Percentiles rank a stretch among this genome's conserved stretches.
Conservation (phyloP, 1,140 invertebrate species). For the Leptopilina boulardi region DNA sequence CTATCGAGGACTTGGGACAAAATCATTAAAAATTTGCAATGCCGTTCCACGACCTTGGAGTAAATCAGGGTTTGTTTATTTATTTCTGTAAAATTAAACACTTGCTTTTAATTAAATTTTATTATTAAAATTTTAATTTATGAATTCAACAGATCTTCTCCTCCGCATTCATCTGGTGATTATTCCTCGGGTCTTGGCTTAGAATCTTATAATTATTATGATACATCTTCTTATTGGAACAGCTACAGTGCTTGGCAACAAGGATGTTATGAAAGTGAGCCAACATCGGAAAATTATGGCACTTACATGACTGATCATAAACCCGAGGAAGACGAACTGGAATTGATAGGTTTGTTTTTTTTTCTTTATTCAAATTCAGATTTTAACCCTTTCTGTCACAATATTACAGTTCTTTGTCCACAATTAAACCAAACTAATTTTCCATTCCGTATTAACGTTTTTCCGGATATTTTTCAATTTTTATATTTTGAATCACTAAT, state of each 20-base stretch:
- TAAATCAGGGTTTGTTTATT: constrained; percentile 68
- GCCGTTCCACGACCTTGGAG: constrained; percentile 88
- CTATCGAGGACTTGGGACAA: constrained; percentile 87
- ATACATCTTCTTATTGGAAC: constrained; percentile 74
- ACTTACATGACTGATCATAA: constrained; percentile 72
- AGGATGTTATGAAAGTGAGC: constrained; percentile 74
- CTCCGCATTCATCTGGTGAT: constrained; percentile 70
- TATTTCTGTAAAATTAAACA: too few species aligned
- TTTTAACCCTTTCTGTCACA: too few species aligned
- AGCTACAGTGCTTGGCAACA: constrained; percentile 76
- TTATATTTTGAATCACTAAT: too few species aligned
- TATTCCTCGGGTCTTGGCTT: constrained; percentile 70
- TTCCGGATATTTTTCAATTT: too few species aligned
- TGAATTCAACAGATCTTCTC: constrained; percentile 63
- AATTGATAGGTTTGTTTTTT: constrained; percentile 78
- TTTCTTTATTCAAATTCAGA: background rate
- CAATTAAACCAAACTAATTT: too few species aligned
- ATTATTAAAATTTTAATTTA: constrained; percentile 37
- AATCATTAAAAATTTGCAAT: constrained; percentile 92
- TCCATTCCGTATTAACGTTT: too few species aligned
- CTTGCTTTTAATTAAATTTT: background rate
- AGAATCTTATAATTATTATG: constrained; percentile 74
- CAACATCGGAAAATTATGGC: constrained; percentile 70
- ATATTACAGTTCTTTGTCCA: too few species aligned
- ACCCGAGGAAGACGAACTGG: constrained; percentile 78